phyloP scores from a whole-genome alignment of 1,140 invertebrate genomes.

The Diabrotica undecimpunctata region DNA sequence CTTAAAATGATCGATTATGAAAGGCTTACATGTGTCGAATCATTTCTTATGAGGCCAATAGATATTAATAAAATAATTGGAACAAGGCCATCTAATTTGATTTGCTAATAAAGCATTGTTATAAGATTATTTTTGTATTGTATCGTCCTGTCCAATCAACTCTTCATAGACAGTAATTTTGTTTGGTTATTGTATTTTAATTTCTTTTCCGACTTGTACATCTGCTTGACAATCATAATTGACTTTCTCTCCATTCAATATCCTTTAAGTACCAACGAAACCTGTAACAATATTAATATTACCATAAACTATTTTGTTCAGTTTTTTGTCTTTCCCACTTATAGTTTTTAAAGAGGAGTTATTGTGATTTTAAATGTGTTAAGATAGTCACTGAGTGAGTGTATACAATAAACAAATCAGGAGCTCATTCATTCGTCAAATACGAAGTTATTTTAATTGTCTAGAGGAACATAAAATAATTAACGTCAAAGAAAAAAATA shows the following conservation, averaged over 20 bases:
- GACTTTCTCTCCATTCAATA: background rate
- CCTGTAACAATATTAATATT: background rate
- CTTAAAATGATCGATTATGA: background rate
- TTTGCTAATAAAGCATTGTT: background rate
- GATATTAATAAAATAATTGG: background rate
- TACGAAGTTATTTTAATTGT: background rate
- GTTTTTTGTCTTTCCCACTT: background rate
- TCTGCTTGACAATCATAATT: conserved; percentile 2
- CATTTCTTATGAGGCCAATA: background rate
- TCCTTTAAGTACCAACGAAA: background rate
- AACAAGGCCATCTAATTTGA: background rate
- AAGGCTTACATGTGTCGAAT: background rate
- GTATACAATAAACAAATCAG: background rate
- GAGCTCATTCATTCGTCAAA: background rate
- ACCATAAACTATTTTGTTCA: background rate
- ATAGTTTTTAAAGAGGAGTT: background rate
- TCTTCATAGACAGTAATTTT: background rate
- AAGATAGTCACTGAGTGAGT: background rate
- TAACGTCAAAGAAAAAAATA: background rate
- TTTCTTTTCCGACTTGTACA: background rate
- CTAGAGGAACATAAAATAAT: background rate
- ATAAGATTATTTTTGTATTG: background rate
- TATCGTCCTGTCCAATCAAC: background rate
- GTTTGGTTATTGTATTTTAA: conserved; percentile 3
- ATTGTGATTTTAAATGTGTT: background rate